phyloP scores from a whole-genome alignment of 2,113 vertebrate species.

The Pristiophorus japonicus region DNA sequence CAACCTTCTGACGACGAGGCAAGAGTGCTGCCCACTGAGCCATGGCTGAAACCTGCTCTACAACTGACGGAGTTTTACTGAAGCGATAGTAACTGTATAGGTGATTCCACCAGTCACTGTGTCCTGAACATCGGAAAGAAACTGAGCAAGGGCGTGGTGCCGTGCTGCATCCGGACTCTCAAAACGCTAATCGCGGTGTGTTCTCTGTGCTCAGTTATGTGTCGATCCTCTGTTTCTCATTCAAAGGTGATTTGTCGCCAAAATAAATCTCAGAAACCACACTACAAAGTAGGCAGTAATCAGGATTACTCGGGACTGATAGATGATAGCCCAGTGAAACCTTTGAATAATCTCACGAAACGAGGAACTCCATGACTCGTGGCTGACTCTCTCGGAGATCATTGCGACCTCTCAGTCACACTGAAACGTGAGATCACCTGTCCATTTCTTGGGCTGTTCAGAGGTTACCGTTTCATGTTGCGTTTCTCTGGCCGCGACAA shows the following conservation, averaged over 20 bases:
- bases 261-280: not conserved
- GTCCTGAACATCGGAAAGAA: not conserved
- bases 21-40: not conserved
- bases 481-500: not conserved
- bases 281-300: not conserved
- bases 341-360: constrained; percentile 12
- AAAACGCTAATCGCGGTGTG: not conserved
- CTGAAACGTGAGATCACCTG: not conserved
- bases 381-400: not conserved
- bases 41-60: not conserved
- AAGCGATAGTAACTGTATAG: not conserved
- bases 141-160: not conserved
- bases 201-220: not conserved
- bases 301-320: not conserved
- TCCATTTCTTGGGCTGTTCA: not conserved
- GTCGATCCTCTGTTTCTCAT: not conserved
- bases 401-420: not conserved
- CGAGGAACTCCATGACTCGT: not conserved
- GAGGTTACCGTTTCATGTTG: not conserved
- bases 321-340: not conserved
- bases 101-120: not conserved
- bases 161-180: not conserved
- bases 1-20: too few species aligned
- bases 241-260: not conserved
- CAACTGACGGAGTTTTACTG: not conserved